Evolutionary conservation across 2,113 vertebrate species (phyloP).

Genomic region (Pluvialis apricaria): DNA sequence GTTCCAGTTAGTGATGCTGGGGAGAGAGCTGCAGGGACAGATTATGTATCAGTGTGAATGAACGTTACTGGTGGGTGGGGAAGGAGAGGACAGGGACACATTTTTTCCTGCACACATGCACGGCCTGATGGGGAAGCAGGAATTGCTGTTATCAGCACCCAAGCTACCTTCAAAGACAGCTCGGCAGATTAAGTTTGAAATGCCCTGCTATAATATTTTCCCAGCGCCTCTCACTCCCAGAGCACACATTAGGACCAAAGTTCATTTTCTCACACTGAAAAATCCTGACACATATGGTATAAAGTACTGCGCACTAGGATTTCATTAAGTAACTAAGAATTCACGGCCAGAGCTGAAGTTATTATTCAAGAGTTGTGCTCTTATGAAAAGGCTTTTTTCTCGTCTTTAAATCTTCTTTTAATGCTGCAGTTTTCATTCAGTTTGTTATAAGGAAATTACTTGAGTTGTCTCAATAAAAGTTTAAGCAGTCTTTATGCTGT

Average conservation of each 20-base stretch:
- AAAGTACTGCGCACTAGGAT: neutral
- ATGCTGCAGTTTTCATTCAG: neutral
- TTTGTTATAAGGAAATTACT: neutral
- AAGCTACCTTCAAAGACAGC: neutral
- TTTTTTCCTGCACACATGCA: neutral
- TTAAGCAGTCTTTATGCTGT: neutral
- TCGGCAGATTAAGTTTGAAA: neutral
- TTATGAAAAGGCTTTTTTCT: neutral
- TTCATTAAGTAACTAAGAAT: conserved; percentile 13
- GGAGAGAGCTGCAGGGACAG: rapidly evolving
- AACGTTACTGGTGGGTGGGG: rapidly evolving
- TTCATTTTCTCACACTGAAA: conserved; percentile 16
- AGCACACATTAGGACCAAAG: neutral
- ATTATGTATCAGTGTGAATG: neutral
- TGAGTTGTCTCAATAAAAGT: neutral
- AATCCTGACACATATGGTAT: neutral
- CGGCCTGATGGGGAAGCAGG: rapidly evolving
- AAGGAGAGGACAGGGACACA: neutral
- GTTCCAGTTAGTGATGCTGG: neutral
- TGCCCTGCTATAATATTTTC: neutral
- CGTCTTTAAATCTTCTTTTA: conserved; percentile 15
- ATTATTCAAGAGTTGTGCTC: neutral
- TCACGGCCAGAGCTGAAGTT: neutral
- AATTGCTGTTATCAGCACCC: neutral
- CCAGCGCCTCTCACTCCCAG: neutral